Conservation (phyloP, 2,113 vertebrate species). For the Caranx melampygus region DNA sequence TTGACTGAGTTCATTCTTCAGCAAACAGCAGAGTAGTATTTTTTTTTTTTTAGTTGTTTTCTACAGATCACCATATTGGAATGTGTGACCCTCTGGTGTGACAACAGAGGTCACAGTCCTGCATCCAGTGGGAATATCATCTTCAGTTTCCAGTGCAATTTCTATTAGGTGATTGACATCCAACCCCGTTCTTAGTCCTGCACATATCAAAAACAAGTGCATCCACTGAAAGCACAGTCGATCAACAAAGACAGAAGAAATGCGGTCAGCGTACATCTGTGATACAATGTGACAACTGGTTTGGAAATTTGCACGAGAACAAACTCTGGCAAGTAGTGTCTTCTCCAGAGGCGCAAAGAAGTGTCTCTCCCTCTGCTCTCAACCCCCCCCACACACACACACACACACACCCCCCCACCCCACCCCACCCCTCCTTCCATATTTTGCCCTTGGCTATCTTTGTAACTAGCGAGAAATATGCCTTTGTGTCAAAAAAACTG, state of each 20-base stretch:
- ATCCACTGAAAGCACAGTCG: not conserved
- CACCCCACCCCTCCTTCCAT: slow-evolving; percentile 53
- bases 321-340: slow-evolving; percentile 44
- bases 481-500: slow-evolving; percentile 63
- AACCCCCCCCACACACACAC: slow-evolving; percentile 36
- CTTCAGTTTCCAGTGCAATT: slow-evolving; percentile 20
- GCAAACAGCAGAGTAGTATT: slow-evolving; percentile 40
- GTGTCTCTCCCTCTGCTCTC: slow-evolving; percentile 48
- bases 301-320: slow-evolving; percentile 57
- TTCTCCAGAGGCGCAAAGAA: slow-evolving; percentile 47
- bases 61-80: slow-evolving; percentile 54
- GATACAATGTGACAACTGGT: slow-evolving; percentile 52
- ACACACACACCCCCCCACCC: slow-evolving; percentile 57
- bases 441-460: slow-evolving; percentile 61
- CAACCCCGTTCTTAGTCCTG: not conserved
- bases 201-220: not conserved
- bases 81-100: slow-evolving; percentile 56
- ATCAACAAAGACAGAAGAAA: slow-evolving; percentile 14
- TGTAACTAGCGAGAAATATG: slow-evolving; percentile 68
- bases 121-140: slow-evolving; percentile 52
- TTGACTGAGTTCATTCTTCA: slow-evolving; percentile 65
- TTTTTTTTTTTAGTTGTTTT: not conserved
- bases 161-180: slow-evolving; percentile 1
- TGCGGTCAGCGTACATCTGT: slow-evolving; percentile 46
- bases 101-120: slow-evolving; percentile 45